Base-by-base conservation (phyloP, 1,140 invertebrate genomes). In the Bombus haemorrhoidalis region DNA sequence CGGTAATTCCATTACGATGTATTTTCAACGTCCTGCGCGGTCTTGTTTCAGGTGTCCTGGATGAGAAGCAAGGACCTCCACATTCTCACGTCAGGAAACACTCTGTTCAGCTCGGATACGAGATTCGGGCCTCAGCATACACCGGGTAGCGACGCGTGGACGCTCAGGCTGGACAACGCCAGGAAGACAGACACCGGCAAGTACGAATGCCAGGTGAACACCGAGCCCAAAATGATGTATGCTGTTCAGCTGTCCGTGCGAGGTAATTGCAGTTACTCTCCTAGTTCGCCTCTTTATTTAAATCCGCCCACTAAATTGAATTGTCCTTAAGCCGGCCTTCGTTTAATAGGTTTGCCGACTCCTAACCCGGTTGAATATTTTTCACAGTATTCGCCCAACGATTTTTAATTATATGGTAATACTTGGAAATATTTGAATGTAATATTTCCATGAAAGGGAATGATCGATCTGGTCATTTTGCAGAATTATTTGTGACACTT, bases 141-240 rank as follows among this genome's bases (percentile, higher is more conserved):
- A 34, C 93, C 95, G 15, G 95, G 95, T 59, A 95, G 95, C 66
- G 95, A 96, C 85, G 95, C 96, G 66, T 97, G 97, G 96, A 96
- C 96, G 37, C 95, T 98, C 68, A 95, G 96, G 89, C 96, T 98
- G 77, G 95, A 96, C 78, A 96, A 96, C n/a, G 96, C 96, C 15
- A 96, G 96, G 79, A 93, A 95, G 87, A 93, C 95, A 15, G 97
- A 98, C 93, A 95, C 96, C 25, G 97, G 97, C 57, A 95, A 96
- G 66, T 98, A 98, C 95, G 97, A 98, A 95, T 98, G 97, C 91
- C 97, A 98, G 94, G 96, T 98, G 91, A 97, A 97, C 93, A 97
- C 97, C 2, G 97, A 98, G 90, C 97, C 97, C n/a, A 97, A 97
- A 93, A 96, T 97, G 94, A 97, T 96, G 94, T 95, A 96, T 89